Base-by-base conservation (phyloP, 2,113 vertebrate genomes). In the Heliornis fulica region DNA sequence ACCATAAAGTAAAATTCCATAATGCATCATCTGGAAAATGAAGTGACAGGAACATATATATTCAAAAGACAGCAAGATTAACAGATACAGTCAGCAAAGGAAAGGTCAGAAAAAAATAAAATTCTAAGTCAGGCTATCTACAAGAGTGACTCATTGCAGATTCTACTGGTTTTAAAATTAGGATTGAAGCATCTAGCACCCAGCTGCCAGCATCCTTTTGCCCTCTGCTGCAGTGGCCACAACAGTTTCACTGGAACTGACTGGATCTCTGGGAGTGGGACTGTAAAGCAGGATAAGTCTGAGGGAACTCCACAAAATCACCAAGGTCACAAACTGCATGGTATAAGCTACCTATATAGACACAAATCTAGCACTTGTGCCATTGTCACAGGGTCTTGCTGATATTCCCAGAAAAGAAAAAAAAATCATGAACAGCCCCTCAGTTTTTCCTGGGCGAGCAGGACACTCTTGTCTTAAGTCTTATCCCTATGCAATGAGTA, bases 21-120 rank as follows among this genome's bases (percentile, higher is more conserved):
- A 95, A 92, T 38, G 8, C 77, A 94, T 83, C 50, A 77, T 85
- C 90, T 90, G 80, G 72, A 95, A 93, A 92, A 88, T 11, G 15
- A 88, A 53, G 36, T 80, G 75, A 93, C 88, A 92, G 79, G 28
- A 88, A 77, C 45, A 90, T 87, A 69, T 31, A 70, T 90, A 92
- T 92, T 86, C 54, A 57, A 75, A 81, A 90, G 83, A 78, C 60
- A 92, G 64, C 63, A 89, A 81, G 80, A 88, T 77, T 83, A 89
- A 83, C 70, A 86, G 71, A 77, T 50, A 80, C 4, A 50, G 54
- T 81, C 88, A 94, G 68, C 29, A 78, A 92, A 48, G 9, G 64
- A 83, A 93, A 95, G 89, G 86, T 96, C 60, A 64, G 60, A 83
- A 56, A 7, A 83, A 86, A 92, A 50, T 18, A 66, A 77, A 61